A percentile compares a stretch with the other conserved stretches of the same genome.
These are phyloP conservation scores for Chouioia cunea DNA, from an alignment of 2,888 invertebrate species.

Conservation along the genomic window DNA sequence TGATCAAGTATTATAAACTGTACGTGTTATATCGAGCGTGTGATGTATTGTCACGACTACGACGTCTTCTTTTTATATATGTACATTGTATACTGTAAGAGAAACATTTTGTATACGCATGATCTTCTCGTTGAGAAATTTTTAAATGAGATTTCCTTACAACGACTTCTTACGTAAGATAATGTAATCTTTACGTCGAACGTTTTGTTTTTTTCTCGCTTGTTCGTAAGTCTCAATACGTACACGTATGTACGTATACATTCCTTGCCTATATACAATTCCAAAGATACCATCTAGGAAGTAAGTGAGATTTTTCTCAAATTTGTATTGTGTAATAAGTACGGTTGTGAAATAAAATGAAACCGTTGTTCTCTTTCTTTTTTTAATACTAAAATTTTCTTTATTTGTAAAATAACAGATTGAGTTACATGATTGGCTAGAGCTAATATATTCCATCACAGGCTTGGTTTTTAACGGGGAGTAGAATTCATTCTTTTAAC, in stretches of 20 bases:
- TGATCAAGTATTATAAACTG: too few relatives aligned
- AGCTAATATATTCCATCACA: constrained; percentile 58
- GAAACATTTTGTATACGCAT: constrained; percentile 1
- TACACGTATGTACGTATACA: constrained; percentile 13
- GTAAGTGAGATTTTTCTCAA: constrained; percentile 13
- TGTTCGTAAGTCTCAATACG: background rate
- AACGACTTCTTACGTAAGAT: constrained; percentile 22
- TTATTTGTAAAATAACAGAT: constrained; percentile 65
- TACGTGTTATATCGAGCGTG: too few relatives aligned
- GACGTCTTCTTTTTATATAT: too few relatives aligned
- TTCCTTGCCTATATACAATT: constrained; percentile 30
- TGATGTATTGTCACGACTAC: too few relatives aligned
- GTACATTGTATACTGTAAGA: background rate
- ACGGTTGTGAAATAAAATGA: constrained; percentile 40
- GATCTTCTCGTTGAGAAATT: background rate
- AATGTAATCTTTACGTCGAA: background rate
- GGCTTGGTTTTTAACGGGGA: constrained; percentile 49
- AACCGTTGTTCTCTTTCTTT: constrained; percentile 20
- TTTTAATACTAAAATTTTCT: constrained; percentile 64
- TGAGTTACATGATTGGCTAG: constrained; percentile 56
- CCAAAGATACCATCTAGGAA: constrained; percentile 36
- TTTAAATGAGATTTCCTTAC: constrained; percentile 15
- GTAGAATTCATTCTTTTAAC: too few relatives aligned
- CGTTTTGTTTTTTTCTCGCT: constrained; percentile 13
- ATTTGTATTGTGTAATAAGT: constrained; percentile 28